Evolutionary conservation across 1,140 invertebrate species (phyloP), one percentile per base, ranked within the genome.

Genomic region (Ylistrum balloti): DNA sequence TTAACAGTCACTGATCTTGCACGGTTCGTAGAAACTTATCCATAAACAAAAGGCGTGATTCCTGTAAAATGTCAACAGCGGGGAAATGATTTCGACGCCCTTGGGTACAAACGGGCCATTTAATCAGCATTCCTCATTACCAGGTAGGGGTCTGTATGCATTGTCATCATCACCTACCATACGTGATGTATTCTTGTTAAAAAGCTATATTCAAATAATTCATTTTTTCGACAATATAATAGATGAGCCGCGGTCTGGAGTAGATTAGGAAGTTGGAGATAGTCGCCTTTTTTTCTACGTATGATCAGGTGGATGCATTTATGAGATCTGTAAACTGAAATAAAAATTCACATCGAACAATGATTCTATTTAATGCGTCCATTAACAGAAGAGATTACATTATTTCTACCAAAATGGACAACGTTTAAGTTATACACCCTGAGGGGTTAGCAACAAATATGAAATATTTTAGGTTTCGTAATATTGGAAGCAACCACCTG

Each of bases 401-500:
- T n/a, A 74, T 74, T 74, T 74, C 56, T n/a, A 74, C 28, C 3
- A 22, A 74, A 74, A 74, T 74, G 56, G 56, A 74, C 56, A 74
- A 74, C 9, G 11, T 48, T 74, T 74, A 3, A 74, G 22, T 74
- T n/a, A 74, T 74, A 74, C 56, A 74, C 56, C 56, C 56, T 74
- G 56, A 74, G 56, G 56, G 56, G n/a, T 1, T 17, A 74, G 56
- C 56, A 74, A 28, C 56, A 74, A 74, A 74, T 74, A n/a, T 17
- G 28, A 74, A 7, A 74, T 74, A 74, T 74, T 74, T n/a, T 28
- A 74, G 56, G n/a, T 74, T 28, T 74, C 56, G 56, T 74, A 22
- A 74, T 74, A 74, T 74, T 74, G 56, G 56, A 5, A 74, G 56
- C 56, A 74, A 74, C 22, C 56, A 74, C 56, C 56, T 74, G 56